These are phyloP conservation scores for Chymomyza procnemis DNA, from an alignment of 2,888 invertebrate genomes.

Conservation along the genomic window DNA sequence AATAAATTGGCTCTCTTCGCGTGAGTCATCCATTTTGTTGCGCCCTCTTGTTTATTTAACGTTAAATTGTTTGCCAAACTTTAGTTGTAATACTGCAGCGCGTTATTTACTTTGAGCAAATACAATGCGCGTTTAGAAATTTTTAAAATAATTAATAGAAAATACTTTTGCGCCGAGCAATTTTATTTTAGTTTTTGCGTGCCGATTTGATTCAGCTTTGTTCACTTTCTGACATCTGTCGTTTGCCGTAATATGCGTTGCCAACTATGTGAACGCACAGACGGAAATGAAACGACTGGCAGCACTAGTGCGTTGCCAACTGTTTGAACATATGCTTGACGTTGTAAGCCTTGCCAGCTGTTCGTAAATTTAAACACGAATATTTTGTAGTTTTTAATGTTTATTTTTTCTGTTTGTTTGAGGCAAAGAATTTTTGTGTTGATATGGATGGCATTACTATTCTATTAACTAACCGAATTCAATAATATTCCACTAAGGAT, in stretches of 20 bases:
- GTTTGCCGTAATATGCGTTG: background rate
- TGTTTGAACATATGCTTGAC: background rate
- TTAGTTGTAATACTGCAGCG: background rate
- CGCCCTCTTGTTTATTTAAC: background rate
- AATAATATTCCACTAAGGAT: too few relatives aligned
- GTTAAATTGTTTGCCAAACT: background rate
- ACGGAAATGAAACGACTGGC: background rate
- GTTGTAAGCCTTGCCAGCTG: background rate
- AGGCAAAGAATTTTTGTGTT: too few relatives aligned
- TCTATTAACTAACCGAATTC: too few relatives aligned
- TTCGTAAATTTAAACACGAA: background rate
- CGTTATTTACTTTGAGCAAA: background rate
- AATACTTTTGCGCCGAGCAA: too few relatives aligned
- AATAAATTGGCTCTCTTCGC: slow-evolving; percentile 91
- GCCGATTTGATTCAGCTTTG: background rate
- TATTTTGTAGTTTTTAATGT: too few relatives aligned
- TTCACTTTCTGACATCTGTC: background rate
- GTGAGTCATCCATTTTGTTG: slow-evolving; percentile 76
- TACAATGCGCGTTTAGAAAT: background rate
- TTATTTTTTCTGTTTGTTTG: too few relatives aligned
- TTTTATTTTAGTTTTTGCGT: background rate
- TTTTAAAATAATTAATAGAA: background rate
- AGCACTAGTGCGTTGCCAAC: background rate
- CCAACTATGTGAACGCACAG: too few relatives aligned
- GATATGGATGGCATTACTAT: too few relatives aligned